Evolutionary conservation across 1,140 invertebrate species (phyloP).

Genomic region (Zaprionus camerounensis): DNA sequence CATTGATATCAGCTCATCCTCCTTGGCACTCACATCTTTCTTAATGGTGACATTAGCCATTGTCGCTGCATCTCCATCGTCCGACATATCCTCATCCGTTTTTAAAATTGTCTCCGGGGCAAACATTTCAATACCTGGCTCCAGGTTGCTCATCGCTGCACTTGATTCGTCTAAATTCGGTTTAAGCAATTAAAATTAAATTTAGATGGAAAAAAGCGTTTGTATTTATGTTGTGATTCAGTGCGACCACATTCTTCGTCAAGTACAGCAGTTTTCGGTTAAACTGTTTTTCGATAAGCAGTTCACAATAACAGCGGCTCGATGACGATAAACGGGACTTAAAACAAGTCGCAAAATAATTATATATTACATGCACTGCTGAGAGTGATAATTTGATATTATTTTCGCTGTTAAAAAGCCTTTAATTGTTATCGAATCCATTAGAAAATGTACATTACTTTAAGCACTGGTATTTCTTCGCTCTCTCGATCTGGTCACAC

Average conservation of each 20-base stretch:
- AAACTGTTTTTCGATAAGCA: slow-evolving; percentile 12
- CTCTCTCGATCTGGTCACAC: neutral
- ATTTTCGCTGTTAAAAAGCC: neutral
- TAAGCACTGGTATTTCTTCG: neutral
- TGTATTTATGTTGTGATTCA: slow-evolving; percentile 32
- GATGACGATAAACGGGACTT: neutral
- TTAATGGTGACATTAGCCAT: neutral
- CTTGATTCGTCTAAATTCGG: neutral
- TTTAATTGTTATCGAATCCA: neutral
- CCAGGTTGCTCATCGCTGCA: slow-evolving; percentile 17
- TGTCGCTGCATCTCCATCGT: neutral
- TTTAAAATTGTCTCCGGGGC: slow-evolving; percentile 25
- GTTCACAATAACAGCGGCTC: neutral
- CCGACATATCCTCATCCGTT: neutral
- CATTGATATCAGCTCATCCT: slow-evolving; percentile 89
- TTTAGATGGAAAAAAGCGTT: slow-evolving; percentile 39
- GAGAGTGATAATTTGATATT: neutral
- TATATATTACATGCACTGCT: neutral
- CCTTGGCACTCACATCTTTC: slow-evolving; percentile 19
- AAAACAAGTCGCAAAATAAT: neutral
- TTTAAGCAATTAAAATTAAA: slow-evolving; percentile 30
- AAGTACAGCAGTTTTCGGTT: slow-evolving; percentile 39
- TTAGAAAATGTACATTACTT: neutral
- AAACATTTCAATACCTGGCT: slow-evolving; percentile 42
- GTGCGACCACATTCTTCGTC: slow-evolving; percentile 35